phyloP scores from a whole-genome alignment of 2,888 invertebrate genomes.

The Dicyrtomina minuta region DNA sequence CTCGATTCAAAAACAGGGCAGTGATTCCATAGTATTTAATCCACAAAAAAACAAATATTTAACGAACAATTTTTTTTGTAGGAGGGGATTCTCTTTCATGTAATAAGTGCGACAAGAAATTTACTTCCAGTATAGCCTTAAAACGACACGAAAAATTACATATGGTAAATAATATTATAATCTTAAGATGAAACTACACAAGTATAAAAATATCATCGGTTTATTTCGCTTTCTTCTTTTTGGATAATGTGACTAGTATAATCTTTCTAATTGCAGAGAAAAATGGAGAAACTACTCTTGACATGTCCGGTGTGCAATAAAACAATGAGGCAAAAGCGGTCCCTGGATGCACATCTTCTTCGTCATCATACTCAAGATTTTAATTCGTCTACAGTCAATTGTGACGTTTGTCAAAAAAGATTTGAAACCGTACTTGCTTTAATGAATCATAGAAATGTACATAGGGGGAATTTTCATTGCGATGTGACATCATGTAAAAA shows the following conservation, averaged over 20 bases:
- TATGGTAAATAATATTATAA: slow-evolving; percentile 10
- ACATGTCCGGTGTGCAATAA: slow-evolving; percentile 25
- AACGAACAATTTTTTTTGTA: neutral
- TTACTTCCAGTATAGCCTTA: neutral
- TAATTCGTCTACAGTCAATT: slow-evolving; percentile 1
- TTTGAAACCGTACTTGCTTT: slow-evolving; percentile 26
- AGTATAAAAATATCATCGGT: neutral
- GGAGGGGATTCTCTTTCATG: neutral
- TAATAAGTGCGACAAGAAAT: slow-evolving; percentile 18
- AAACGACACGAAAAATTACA: slow-evolving; percentile 18
- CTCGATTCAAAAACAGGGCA: neutral
- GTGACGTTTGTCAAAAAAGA: slow-evolving; percentile 22
- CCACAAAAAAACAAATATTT: too few species aligned
- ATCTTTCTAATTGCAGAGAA: neutral
- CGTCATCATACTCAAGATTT: slow-evolving; percentile 21
- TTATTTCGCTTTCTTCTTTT: neutral
- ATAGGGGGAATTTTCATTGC: slow-evolving; percentile 25
- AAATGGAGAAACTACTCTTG: slow-evolving; percentile 4
- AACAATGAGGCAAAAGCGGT: slow-evolving; percentile 24
- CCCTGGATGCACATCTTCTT: slow-evolving; percentile 32
- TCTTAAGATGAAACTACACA: neutral
- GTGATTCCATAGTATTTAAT: too few species aligned
- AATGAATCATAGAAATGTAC: slow-evolving; percentile 28
- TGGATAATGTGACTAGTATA: neutral
- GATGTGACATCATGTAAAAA: slow-evolving; percentile 12